Base-by-base conservation (phyloP, 2,113 vertebrate genomes). In the Himantopus leucocephalus region DNA sequence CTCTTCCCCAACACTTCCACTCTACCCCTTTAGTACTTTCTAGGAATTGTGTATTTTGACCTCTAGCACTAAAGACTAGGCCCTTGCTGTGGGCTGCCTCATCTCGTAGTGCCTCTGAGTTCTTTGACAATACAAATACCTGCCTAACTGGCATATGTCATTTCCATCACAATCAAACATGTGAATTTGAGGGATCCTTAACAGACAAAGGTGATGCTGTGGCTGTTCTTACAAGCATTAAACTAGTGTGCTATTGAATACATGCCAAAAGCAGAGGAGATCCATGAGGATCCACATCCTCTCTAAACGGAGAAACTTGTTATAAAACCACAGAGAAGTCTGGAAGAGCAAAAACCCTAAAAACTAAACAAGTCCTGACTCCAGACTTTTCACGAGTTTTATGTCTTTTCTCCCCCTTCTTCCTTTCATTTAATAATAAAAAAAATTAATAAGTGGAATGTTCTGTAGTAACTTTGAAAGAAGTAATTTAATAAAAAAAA, bases 401-500 rank as follows among this genome's bases (percentile, higher is more conserved):
- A 91, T 88, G 67, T 85, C 62, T 85, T 87, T 64, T 75, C 26
- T 8, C 17, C 17, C 23, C 59, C 64, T 84, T 96, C 82, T 95
- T 93, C 52, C 74, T 90, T 95, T 95, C 92, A 95, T 97, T 95
- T 88, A 96, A 95, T 94, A 96, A 96, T 97, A 95, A 92, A 97
- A 97, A 96, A 97, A 98, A 97, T 94, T 97, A 97, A 96, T 96
- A 96, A 96, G 92, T 90, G 53, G 91, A 98, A 97, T 96, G 92
- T 97, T 97, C 97, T 96, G 92, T 97, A 97, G 96, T 96, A 98
- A 98, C 95, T 98, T 97, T 97, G 96, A 98, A 97, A 97, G 91
- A 97, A 97, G 97, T 97, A 98, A 98, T 98, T 98, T 98, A 98
- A 98, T 98, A 37, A 97, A 98, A 98, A 98, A 72, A 94, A 23